These are phyloP conservation scores for Sialis fuliginosa DNA, from an alignment of 2,888 invertebrate species.

Conservation along the genomic window DNA sequence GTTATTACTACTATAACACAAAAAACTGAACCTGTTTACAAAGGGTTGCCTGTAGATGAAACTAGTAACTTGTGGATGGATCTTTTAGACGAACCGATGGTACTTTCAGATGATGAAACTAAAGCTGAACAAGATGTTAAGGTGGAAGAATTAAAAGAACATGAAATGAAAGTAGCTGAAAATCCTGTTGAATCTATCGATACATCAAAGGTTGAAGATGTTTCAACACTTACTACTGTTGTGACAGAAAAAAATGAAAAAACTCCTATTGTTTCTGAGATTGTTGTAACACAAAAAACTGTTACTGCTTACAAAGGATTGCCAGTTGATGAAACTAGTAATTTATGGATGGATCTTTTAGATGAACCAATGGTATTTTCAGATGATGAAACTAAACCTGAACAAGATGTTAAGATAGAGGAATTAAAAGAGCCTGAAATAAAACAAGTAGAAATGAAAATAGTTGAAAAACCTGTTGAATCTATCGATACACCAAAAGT, in stretches of 20 bases:
- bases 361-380: conserved; percentile 16
- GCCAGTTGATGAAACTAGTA: conserved; percentile 12
- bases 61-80: conserved; percentile 4
- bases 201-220: too few species aligned
- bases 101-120: conserved; percentile 14
- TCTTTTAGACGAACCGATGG: conserved; percentile 10
- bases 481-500: too few species aligned
- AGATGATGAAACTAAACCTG: conserved; percentile 12
- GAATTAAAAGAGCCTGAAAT: not conserved
- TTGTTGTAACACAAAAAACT: not conserved
- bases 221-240: not conserved
- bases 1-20: too few species aligned
- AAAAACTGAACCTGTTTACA: conserved; percentile 2
- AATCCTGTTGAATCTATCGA: too few species aligned
- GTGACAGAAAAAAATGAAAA: not conserved
- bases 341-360: conserved; percentile 13
- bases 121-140: too few species aligned
- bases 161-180: too few species aligned
- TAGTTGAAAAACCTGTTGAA: too few species aligned
- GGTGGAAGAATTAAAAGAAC: too few species aligned
- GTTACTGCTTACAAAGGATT: conserved; percentile 11
- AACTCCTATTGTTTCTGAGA: not conserved
- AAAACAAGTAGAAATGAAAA: not conserved
- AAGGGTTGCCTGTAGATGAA: conserved; percentile 9
- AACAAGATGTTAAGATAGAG: conserved; percentile 2